Evolutionary conservation across 2,888 invertebrate species (phyloP).

Genomic region (Iphiclides podalirius): DNA sequence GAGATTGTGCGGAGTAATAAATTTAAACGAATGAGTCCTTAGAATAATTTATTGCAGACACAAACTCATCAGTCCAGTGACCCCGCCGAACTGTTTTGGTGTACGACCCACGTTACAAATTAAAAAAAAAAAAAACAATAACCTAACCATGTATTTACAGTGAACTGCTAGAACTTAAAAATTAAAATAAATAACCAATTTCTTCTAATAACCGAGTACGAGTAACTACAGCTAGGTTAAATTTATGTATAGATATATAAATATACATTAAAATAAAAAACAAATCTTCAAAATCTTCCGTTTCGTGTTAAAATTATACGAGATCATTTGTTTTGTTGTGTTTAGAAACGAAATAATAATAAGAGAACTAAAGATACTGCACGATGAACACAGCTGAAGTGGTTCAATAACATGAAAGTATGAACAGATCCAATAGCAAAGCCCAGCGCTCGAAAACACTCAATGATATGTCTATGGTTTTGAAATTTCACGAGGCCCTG

Average conservation of each 20-base stretch:
- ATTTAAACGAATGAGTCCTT: constrained; percentile 49
- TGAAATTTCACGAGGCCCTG: background rate
- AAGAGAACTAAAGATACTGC: constrained; percentile 41
- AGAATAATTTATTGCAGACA: constrained; percentile 77
- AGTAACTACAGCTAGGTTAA: constrained; percentile 33
- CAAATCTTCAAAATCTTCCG: constrained; percentile 35
- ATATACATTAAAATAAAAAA: constrained; percentile 30
- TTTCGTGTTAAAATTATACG: constrained; percentile 57
- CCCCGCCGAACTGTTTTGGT: constrained; percentile 67
- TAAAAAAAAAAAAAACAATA: constrained; percentile 38
- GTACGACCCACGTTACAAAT: constrained; percentile 59
- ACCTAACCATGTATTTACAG: constrained; percentile 62
- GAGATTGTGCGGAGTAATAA: no score
- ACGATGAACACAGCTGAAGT: constrained; percentile 72
- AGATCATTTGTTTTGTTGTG: constrained; percentile 70
- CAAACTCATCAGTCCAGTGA: constrained; percentile 68
- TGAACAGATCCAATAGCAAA: constrained; percentile 17
- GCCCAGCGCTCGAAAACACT: constrained; percentile 16
- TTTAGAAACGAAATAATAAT: constrained; percentile 40
- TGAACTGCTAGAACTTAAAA: constrained; percentile 36
- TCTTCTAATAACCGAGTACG: constrained; percentile 60
- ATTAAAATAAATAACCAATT: constrained; percentile 73
- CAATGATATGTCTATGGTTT: constrained; percentile 13
- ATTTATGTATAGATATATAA: background rate
- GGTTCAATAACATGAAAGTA: constrained; percentile 38